Percentiles rank a stretch among this genome's conserved stretches.
phyloP scores from a whole-genome alignment of 2,888 invertebrate species.

The Euzophera pinguis region DNA sequence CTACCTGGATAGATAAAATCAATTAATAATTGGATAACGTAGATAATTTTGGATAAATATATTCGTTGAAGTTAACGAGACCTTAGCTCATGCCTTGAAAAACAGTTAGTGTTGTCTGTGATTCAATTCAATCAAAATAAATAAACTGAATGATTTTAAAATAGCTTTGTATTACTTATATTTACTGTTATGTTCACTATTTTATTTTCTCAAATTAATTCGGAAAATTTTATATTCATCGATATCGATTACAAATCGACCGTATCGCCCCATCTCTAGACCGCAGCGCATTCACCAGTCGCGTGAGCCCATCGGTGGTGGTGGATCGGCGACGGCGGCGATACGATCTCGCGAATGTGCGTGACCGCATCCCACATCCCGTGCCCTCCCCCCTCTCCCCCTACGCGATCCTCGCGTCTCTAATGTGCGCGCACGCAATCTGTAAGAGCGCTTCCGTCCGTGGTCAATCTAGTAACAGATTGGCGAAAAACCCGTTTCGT shows the following conservation, averaged over 20 bases:
- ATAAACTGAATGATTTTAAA: no score
- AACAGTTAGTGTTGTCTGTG: no score
- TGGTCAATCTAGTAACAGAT: slow-evolving; percentile 2
- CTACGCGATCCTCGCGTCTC: slow-evolving; percentile 22
- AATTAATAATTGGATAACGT: no score
- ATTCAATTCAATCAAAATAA: no score
- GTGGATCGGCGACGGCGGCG: slow-evolving; percentile 35
- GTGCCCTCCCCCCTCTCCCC: slow-evolving; percentile 22
- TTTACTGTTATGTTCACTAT: no score
- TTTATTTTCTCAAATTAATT: no score
- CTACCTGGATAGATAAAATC: no score
- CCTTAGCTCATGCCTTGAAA: no score
- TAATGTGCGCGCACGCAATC: slow-evolving; percentile 39
- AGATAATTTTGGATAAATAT: no score
- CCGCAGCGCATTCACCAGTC: slow-evolving; percentile 13
- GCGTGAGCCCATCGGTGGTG: slow-evolving; percentile 24
- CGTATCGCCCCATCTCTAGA: not conserved
- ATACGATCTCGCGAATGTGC: slow-evolving; percentile 61
- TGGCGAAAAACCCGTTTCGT: not conserved
- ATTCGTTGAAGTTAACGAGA: no score
- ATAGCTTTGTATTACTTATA: no score
- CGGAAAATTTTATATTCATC: not conserved
- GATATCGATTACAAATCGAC: not conserved
- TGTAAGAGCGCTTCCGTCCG: slow-evolving; percentile 43
- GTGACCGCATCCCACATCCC: slow-evolving; percentile 64